These are phyloP conservation scores for Teleopsis dalmanni DNA, from an alignment of 1,140 invertebrate species.

Conservation along the genomic window DNA sequence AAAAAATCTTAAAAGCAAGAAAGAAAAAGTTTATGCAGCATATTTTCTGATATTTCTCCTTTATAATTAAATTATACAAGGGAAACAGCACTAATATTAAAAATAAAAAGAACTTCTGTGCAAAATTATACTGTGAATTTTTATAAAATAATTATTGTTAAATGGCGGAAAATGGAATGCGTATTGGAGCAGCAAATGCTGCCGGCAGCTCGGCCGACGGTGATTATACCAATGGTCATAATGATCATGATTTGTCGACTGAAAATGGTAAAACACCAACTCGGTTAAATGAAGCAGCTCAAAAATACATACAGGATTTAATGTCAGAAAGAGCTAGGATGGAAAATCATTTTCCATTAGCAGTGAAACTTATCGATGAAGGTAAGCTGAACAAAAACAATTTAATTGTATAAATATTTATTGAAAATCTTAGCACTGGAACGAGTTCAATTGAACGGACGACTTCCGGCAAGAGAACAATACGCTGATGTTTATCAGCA, in stretches of 20 bases:
- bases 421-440: conserved; percentile 49
- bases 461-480: conserved; percentile 55
- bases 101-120: no score
- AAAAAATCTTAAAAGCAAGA: no score
- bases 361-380: conserved; percentile 41
- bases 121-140: no score
- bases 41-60: no score
- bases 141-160: no score
- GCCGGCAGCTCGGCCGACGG: conserved; percentile 2
- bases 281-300: conserved; percentile 29
- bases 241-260: conserved; percentile 22
- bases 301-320: conserved; percentile 41
- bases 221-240: conserved; percentile 27
- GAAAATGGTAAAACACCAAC: conserved; percentile 30
- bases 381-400: conserved; percentile 17
- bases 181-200: conserved; percentile 19
- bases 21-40: no score
- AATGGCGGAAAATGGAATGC: conserved; percentile 43
- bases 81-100: no score
- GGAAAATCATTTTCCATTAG: conserved; percentile 39
- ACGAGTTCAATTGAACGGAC: conserved; percentile 53
- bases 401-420: not conserved
- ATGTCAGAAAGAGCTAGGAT: conserved; percentile 35
- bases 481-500: conserved; percentile 82
- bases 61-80: no score